Conservation (phyloP, 2,888 invertebrate species). For the Gisinianus flammeolus region DNA sequence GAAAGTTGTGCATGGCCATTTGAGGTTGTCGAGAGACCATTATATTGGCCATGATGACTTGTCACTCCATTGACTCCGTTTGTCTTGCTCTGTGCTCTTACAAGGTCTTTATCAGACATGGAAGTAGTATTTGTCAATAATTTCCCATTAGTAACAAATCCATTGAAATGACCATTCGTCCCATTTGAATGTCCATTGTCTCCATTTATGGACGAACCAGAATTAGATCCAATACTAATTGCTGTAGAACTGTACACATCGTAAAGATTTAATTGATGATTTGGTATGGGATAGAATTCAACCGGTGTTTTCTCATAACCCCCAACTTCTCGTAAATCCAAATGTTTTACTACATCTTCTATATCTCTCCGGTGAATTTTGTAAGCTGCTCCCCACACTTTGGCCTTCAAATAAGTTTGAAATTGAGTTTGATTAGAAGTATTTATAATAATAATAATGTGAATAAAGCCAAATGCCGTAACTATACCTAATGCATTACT, state of each 20-base stretch:
- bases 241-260: slow-evolving; percentile 15
- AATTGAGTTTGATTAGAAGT: no score
- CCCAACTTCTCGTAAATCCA: slow-evolving; percentile 91
- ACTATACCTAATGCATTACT: no score
- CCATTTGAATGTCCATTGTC: background rate
- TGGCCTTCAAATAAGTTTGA: slow-evolving; percentile 65
- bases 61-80: background rate
- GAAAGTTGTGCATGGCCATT: background rate
- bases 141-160: background rate
- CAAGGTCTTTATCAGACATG: background rate
- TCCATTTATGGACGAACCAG: background rate
- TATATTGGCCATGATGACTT: background rate
- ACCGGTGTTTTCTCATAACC: slow-evolving; percentile 80
- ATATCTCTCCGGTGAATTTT: slow-evolving; percentile 75
- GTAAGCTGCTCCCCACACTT: slow-evolving; percentile 92
- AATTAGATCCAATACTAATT: background rate
- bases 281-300: slow-evolving; percentile 71
- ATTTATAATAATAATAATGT: background rate
- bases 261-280: slow-evolving; percentile 50
- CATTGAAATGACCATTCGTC: background rate
- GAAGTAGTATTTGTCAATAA: background rate
- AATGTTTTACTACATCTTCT: slow-evolving; percentile 74
- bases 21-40: background rate
- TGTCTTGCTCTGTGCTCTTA: background rate
- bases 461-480: background rate